phyloP scores from a whole-genome alignment of 2,888 invertebrate species.

The Aelia acuminata region DNA sequence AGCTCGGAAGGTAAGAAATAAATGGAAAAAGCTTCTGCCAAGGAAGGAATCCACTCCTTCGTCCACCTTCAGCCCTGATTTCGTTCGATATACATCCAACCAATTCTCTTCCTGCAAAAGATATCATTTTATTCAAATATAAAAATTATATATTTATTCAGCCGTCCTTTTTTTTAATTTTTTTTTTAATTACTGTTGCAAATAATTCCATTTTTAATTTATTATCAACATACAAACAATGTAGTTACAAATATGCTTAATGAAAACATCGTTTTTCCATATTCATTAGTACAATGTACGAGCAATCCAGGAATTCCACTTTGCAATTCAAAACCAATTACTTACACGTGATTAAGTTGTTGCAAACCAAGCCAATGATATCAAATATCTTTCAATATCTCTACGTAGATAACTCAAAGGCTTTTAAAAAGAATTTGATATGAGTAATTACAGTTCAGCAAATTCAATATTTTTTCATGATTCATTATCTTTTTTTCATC shows the following conservation, averaged over 20 bases:
- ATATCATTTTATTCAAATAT: not conserved
- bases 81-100: not conserved
- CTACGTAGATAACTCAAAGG: too few relatives aligned
- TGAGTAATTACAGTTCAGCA: too few relatives aligned
- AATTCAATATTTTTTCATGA: too few relatives aligned
- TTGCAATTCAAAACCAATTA: constrained; percentile 13
- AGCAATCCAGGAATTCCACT: not conserved
- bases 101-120: not conserved
- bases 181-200: too few relatives aligned
- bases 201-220: too few relatives aligned
- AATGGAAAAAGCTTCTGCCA: not conserved
- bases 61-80: not conserved
- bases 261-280: not conserved
- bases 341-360: not conserved
- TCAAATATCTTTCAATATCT: too few relatives aligned
- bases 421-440: too few relatives aligned
- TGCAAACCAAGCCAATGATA: not conserved
- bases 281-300: not conserved
- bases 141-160: too few relatives aligned
- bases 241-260: too few relatives aligned
- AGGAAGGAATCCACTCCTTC: not conserved
- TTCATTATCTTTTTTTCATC: too few relatives aligned
- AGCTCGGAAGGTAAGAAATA: constrained; percentile 28
- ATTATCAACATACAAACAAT: too few relatives aligned
- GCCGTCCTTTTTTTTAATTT: too few relatives aligned